These are phyloP conservation scores for Ovis canadensis DNA, from an alignment of 2,113 vertebrate species.

Conservation along the genomic window DNA sequence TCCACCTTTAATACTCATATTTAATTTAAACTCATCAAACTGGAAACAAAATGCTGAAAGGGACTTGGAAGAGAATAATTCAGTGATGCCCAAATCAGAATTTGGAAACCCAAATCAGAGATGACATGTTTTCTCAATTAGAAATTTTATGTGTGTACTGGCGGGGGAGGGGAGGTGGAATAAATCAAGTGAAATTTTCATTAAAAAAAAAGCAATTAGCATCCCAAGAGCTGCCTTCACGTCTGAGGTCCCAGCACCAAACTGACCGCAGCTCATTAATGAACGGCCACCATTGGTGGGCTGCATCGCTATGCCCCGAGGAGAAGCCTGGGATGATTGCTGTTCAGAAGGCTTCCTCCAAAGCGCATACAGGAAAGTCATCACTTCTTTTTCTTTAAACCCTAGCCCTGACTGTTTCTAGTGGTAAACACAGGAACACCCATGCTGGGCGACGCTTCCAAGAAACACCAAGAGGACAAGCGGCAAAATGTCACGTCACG, in stretches of 20 bases:
- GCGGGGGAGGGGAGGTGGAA: background rate
- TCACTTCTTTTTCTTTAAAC: background rate
- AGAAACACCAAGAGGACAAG: conserved; percentile 17
- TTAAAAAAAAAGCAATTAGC: conserved; percentile 44
- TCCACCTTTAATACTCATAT: background rate
- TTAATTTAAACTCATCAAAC: conserved; percentile 13
- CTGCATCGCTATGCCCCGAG: background rate
- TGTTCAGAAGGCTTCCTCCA: background rate
- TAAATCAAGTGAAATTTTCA: conserved; percentile 50
- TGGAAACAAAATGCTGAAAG: background rate
- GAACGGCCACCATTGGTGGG: background rate
- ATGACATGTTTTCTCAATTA: conserved; percentile 54
- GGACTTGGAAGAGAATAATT: background rate
- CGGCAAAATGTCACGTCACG: background rate
- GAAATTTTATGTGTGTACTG: background rate
- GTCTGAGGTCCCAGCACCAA: conserved; percentile 11
- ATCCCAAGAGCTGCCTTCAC: background rate
- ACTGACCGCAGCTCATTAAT: background rate
- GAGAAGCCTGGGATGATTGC: background rate
- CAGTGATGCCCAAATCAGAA: background rate
- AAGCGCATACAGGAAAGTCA: background rate
- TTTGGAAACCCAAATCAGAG: background rate
- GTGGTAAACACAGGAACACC: conserved; percentile 21
- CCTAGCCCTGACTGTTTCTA: background rate
- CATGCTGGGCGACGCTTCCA: background rate